Conservation (phyloP, 2,113 vertebrate genomes). For the Solenodon paradoxus region DNA sequence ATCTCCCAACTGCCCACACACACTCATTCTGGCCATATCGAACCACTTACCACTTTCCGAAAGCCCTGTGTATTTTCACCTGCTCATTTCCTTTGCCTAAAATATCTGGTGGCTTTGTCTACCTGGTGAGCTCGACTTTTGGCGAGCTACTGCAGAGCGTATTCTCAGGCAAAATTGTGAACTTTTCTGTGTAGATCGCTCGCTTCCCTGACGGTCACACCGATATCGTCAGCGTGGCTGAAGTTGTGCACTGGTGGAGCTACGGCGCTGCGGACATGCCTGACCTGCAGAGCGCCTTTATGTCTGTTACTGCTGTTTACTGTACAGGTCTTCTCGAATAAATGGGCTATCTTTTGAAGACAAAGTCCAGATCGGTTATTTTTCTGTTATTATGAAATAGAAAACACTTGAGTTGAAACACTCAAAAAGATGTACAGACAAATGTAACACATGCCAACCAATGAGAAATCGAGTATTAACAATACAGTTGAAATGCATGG, state of each 20-base stretch:
- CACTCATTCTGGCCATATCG: not conserved
- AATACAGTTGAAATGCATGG: not conserved
- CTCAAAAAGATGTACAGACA: not conserved
- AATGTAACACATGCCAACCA: not conserved
- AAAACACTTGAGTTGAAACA: no score
- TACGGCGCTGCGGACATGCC: not conserved
- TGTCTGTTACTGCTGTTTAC: not conserved
- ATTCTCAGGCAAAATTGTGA: not conserved
- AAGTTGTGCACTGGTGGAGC: not conserved
- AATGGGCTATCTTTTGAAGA: not conserved
- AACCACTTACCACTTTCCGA: not conserved
- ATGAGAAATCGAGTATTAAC: not conserved
- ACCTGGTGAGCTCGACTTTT: not conserved
- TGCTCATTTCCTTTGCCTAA: not conserved
- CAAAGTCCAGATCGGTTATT: not conserved
- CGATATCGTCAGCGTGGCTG: not conserved
- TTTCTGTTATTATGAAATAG: conserved; percentile 22
- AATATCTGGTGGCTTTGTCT: not conserved
- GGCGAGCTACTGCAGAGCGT: not conserved
- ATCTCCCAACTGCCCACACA: not conserved
- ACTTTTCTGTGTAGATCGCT: not conserved
- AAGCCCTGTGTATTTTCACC: not conserved
- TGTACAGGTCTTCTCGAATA: not conserved
- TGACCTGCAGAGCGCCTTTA: not conserved
- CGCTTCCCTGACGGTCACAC: not conserved